Percentiles rank a stretch among this genome's conserved stretches.
Evolutionary conservation across 2,797 vertebrate species (phyloP).

Genomic region (Trichosurus vulpecula): DNA sequence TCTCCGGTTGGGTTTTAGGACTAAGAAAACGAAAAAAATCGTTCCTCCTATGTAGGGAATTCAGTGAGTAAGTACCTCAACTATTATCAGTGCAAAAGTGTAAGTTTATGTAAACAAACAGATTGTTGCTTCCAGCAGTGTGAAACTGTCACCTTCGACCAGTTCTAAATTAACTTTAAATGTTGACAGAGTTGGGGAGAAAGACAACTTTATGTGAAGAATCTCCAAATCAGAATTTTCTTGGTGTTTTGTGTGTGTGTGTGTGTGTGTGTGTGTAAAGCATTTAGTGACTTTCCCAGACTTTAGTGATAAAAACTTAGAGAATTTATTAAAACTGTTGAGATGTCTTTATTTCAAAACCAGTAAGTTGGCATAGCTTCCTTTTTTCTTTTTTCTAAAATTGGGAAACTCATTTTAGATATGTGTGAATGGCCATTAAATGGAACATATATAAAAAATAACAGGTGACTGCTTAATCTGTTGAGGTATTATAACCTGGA

Average conservation of each 20-base stretch:
- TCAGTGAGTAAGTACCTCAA: constrained; percentile 23
- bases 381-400: constrained; percentile 37
- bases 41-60: constrained; percentile 20
- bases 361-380: not conserved
- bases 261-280: constrained; percentile 58
- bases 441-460: constrained; percentile 15
- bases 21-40: not conserved
- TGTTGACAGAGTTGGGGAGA: constrained; percentile 77
- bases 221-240: constrained; percentile 74
- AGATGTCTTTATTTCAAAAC: constrained; percentile 56
- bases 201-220: constrained; percentile 72
- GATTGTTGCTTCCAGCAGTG: constrained; percentile 65
- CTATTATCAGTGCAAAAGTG: not conserved
- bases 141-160: constrained; percentile 74
- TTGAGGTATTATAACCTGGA: constrained; percentile 5
- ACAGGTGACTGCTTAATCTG: not conserved
- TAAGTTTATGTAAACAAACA: constrained; percentile 64
- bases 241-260: constrained; percentile 31
- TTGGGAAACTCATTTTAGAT: not conserved
- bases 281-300: constrained; percentile 65
- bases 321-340: constrained; percentile 59
- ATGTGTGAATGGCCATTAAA: constrained; percentile 1
- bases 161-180: constrained; percentile 70
- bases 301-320: constrained; percentile 52
- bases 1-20: constrained; percentile 12